Evolutionary conservation across 1,140 invertebrate species (phyloP).

Genomic region (Trinorchestia longiramus): DNA sequence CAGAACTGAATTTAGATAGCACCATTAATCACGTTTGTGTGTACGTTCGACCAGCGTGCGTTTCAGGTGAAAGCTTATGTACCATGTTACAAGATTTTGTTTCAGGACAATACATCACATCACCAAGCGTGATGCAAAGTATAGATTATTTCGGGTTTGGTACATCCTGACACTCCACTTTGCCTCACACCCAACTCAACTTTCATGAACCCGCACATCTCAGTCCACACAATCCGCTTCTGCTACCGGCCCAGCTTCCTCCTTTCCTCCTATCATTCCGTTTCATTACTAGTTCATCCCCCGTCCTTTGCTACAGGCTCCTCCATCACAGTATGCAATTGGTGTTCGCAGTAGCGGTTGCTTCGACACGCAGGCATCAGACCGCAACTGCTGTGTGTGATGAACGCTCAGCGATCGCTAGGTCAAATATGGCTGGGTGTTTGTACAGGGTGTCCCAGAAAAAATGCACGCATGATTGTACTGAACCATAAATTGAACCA

Average conservation of each 20-base stretch:
- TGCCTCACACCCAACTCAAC: background rate
- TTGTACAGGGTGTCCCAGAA: no score
- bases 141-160: no score
- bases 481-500: background rate
- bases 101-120: no score
- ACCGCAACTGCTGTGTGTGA: no score
- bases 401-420: background rate
- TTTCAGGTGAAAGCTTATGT: no score
- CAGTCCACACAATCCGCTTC: background rate
- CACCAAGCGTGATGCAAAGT: no score
- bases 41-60: no score
- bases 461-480: background rate
- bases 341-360: background rate
- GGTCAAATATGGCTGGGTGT: background rate
- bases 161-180: no score
- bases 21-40: no score
- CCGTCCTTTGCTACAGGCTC: background rate
- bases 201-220: background rate
- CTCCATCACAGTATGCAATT: background rate
- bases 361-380: background rate
- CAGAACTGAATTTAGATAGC: no score
- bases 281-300: background rate
- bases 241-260: no score
- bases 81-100: no score
- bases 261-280: background rate